phyloP scores from a whole-genome alignment of 1,140 invertebrate species.

The Thaumatotibia leucotreta region DNA sequence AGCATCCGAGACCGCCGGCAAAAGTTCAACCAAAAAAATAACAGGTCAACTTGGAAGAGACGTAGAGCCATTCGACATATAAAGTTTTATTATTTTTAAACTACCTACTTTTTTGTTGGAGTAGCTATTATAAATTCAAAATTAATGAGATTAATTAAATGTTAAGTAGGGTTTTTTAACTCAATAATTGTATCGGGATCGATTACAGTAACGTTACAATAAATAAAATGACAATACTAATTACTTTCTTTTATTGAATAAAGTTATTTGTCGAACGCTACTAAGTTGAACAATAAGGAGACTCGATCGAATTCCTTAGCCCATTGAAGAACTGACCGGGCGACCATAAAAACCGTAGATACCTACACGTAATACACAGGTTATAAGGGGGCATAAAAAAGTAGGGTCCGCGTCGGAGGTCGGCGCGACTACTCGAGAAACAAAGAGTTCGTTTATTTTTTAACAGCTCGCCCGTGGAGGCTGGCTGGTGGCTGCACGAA shows the following conservation, averaged over 20 bases:
- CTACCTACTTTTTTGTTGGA: background rate
- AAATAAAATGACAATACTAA: constrained; percentile 1
- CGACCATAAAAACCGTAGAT: constrained; percentile 74
- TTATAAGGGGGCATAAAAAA: constrained; percentile 75
- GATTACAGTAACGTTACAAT: background rate
- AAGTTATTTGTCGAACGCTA: constrained; percentile 1
- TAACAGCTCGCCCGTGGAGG: constrained; percentile 73
- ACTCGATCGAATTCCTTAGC: constrained; percentile 74
- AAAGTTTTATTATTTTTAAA: constrained; percentile 34
- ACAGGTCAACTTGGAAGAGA: constrained; percentile 73
- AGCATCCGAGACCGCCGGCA: constrained; percentile 69
- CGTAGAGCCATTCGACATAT: constrained; percentile 53
- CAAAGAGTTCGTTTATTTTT: constrained; percentile 76
- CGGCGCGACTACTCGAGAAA: constrained; percentile 73
- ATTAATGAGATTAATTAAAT: background rate
- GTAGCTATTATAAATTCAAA: background rate
- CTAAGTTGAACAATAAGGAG: constrained; percentile 51
- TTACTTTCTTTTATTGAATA: constrained; percentile 7
- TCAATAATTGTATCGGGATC: background rate
- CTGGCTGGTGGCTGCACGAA: constrained; percentile 66
- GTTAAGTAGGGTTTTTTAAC: background rate
- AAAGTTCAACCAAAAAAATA: constrained; percentile 71
- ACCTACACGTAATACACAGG: constrained; percentile 75
- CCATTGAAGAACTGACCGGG: constrained; percentile 74
- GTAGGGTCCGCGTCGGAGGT: constrained; percentile 73